Evolutionary conservation across 2,888 invertebrate genomes (phyloP).

Genomic region (Diaprepes abbreviatus): DNA sequence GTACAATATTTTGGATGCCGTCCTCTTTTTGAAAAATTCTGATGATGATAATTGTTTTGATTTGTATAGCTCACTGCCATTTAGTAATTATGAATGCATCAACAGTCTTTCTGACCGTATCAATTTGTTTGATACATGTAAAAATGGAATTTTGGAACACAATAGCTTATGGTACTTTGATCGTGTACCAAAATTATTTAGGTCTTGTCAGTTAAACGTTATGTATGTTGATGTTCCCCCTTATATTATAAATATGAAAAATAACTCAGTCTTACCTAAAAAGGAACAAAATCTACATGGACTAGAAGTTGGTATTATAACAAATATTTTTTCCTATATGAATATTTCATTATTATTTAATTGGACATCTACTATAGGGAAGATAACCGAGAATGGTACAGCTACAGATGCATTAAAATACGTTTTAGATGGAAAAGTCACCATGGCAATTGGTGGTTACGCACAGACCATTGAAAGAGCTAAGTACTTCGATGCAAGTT

Average conservation of each 20-base stretch:
- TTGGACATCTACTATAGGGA: constrained; percentile 35
- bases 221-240: constrained; percentile 61
- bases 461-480: constrained; percentile 57
- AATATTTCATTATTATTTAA: constrained; percentile 50
- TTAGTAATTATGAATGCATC: constrained; percentile 55
- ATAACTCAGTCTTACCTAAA: constrained; percentile 24
- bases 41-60: constrained; percentile 49
- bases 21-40: constrained; percentile 53
- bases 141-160: constrained; percentile 39
- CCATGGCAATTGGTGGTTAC: constrained; percentile 62
- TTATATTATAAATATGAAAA: constrained; percentile 56
- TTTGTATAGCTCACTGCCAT: constrained; percentile 59
- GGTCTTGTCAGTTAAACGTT: constrained; percentile 60
- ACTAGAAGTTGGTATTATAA: constrained; percentile 52
- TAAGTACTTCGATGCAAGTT: constrained; percentile 58
- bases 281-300: constrained; percentile 45
- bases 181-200: constrained; percentile 59
- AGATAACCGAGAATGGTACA: constrained; percentile 53
- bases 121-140: constrained; percentile 53
- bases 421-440: constrained; percentile 54
- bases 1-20: constrained; percentile 55
- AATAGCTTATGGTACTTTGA: constrained; percentile 45
- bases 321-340: constrained; percentile 51
- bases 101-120: constrained; percentile 47
- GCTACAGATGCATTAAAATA: constrained; percentile 56